Percentiles rank a stretch among this genome's conserved stretches.
Conservation (phyloP, 2,888 invertebrate genomes). For the Hyposoter dolosus region DNA sequence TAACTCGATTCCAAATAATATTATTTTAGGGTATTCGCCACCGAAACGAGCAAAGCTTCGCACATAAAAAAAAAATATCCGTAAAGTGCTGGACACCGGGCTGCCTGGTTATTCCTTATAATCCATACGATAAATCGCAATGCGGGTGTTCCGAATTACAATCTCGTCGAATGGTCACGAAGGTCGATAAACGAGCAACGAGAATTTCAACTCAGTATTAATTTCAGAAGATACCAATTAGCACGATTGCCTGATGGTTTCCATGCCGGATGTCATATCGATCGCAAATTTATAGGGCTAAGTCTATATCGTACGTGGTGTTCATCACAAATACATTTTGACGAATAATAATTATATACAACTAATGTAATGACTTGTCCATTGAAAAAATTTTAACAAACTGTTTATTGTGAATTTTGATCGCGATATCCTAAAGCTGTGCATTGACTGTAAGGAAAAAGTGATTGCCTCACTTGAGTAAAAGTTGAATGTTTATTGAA, state of each 20-base stretch:
- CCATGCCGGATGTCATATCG: background rate
- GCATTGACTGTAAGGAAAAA: background rate
- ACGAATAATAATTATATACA: background rate
- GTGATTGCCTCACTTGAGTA: background rate
- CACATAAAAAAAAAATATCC: background rate
- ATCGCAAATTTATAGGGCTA: slow-evolving; percentile 5
- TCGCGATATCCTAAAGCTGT: background rate
- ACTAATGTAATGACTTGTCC: background rate
- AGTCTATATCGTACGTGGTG: background rate
- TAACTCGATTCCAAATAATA: background rate
- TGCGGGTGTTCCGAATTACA: slow-evolving; percentile 10
- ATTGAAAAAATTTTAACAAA: background rate
- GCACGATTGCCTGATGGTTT: background rate
- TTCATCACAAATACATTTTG: background rate
- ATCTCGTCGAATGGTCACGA: background rate
- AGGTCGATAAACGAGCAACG: slow-evolving; percentile 2
- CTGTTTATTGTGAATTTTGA: background rate
- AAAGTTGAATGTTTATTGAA: background rate
- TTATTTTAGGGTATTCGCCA: background rate
- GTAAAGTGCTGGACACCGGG: background rate
- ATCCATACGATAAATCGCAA: slow-evolving; percentile 6
- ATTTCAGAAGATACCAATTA: slow-evolving; percentile 20
- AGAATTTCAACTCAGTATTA: background rate
- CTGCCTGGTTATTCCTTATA: background rate
- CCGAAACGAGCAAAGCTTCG: background rate